Percentiles rank a stretch among this genome's conserved stretches.
phyloP scores from a whole-genome alignment of 2,888 invertebrate species.

The Lasioglossum vierecki region DNA sequence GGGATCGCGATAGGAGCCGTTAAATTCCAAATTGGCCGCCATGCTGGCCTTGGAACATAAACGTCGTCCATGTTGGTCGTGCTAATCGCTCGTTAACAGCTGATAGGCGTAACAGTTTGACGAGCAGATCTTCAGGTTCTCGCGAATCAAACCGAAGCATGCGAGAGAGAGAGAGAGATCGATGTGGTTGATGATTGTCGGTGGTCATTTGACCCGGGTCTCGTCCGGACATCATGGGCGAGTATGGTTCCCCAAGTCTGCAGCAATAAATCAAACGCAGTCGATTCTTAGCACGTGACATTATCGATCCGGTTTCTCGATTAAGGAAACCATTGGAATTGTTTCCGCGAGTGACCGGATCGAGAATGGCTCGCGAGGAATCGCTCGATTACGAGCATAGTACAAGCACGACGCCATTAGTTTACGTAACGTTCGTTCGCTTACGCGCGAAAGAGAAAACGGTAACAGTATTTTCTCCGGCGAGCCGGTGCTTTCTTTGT shows the following conservation, averaged over 20 bases:
- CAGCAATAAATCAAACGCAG: slow-evolving; percentile 49
- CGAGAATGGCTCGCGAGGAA: not conserved
- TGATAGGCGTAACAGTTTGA: slow-evolving; percentile 20
- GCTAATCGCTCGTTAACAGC: not conserved
- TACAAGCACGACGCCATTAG: slow-evolving; percentile 36
- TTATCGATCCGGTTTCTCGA: not conserved
- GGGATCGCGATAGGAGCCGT: not conserved
- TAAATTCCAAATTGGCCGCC: not conserved
- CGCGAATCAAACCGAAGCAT: not conserved
- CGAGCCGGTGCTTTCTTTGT: slow-evolving; percentile 34
- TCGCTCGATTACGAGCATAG: slow-evolving; percentile 16
- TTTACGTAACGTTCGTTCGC: slow-evolving; percentile 22
- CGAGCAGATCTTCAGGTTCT: slow-evolving; percentile 8
- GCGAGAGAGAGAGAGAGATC: not conserved
- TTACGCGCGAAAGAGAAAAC: slow-evolving; percentile 8
- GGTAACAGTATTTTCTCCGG: slow-evolving; percentile 30
- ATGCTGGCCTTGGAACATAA: not conserved
- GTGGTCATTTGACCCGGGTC: slow-evolving; percentile 37
- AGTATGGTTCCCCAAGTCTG: slow-evolving; percentile 7
- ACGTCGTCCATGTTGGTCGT: not conserved
- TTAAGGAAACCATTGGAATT: not conserved
- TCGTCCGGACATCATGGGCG: slow-evolving; percentile 9
- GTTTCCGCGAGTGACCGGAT: not conserved
- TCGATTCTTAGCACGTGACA: not conserved
- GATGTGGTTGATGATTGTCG: slow-evolving; percentile 53